Percentiles rank a stretch among this genome's conserved stretches.
Evolutionary conservation across 2,797 vertebrate genomes (phyloP).

Genomic region (Lates japonicus): DNA sequence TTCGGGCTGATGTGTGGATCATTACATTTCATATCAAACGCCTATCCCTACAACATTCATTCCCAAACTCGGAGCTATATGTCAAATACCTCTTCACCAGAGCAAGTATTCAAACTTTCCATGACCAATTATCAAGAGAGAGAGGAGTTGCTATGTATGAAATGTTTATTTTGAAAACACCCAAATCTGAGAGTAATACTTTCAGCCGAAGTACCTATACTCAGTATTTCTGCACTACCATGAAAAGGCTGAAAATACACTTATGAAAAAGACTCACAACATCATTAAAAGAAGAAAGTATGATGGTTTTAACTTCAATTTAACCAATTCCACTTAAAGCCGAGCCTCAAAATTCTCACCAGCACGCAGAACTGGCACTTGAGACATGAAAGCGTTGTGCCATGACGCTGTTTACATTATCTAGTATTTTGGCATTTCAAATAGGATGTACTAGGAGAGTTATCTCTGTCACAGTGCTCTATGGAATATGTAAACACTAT

Average conservation of each 20-base stretch:
- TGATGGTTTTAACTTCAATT: slow-evolving; percentile 57
- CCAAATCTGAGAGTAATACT: not conserved
- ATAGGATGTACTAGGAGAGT: slow-evolving; percentile 85
- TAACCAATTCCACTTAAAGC: slow-evolving; percentile 68
- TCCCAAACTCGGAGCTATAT: slow-evolving; percentile 63
- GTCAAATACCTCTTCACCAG: slow-evolving; percentile 41
- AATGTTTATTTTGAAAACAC: slow-evolving; percentile 10
- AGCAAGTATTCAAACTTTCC: slow-evolving; percentile 47
- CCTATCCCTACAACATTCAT: slow-evolving; percentile 59
- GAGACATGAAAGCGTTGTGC: slow-evolving; percentile 86
- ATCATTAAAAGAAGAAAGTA: slow-evolving; percentile 32
- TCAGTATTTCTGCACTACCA: slow-evolving; percentile 8
- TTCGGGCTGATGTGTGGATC: slow-evolving; percentile 63
- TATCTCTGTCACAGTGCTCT: slow-evolving; percentile 86
- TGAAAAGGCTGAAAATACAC: slow-evolving; percentile 37
- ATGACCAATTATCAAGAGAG: slow-evolving; percentile 26
- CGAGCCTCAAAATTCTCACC: slow-evolving; percentile 70
- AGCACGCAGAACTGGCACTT: slow-evolving; percentile 79
- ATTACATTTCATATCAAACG: slow-evolving; percentile 78
- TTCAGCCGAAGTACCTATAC: not conserved
- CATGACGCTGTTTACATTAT: slow-evolving; percentile 87
- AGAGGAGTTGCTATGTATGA: not conserved
- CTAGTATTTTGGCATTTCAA: too few relatives aligned
- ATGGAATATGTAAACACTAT: slow-evolving; percentile 86
- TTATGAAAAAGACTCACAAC: slow-evolving; percentile 33